Percentiles rank a stretch among this genome's conserved stretches.
These are phyloP conservation scores for Clinocottus analis DNA, from an alignment of 2,113 vertebrate species.

Conservation along the genomic window DNA sequence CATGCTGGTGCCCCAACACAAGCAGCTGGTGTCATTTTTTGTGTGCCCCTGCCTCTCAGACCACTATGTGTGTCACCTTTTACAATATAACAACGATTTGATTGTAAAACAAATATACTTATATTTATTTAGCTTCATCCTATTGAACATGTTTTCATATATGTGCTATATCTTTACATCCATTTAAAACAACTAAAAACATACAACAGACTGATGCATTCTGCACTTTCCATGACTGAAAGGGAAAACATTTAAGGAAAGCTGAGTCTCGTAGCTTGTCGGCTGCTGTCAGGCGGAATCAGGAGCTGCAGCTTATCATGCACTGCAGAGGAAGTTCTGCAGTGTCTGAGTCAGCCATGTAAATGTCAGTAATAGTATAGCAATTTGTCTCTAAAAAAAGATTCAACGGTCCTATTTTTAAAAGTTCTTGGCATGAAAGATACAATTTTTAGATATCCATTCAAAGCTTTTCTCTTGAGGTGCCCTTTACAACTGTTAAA, in stretches of 20 bases:
- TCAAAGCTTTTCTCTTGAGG: conserved; percentile 20
- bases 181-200: conserved; percentile 17
- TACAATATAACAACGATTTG: neutral
- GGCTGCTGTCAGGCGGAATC: conserved; percentile 68
- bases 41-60: no score
- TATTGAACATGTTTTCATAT: neutral
- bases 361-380: conserved; percentile 49
- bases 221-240: conserved; percentile 29
- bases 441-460: conserved; percentile 32
- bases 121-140: neutral
- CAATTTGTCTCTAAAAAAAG: conserved; percentile 22
- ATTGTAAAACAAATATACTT: neutral
- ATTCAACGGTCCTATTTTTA: conserved; percentile 28
- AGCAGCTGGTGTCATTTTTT: no score
- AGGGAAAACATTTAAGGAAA: conserved; percentile 53
- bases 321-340: conserved; percentile 61
- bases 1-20: no score
- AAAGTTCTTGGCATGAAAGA: conserved; percentile 7
- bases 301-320: conserved; percentile 58
- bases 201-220: conserved; percentile 24
- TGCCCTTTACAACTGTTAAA: neutral
- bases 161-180: neutral
- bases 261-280: conserved; percentile 63
- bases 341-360: conserved; percentile 56
- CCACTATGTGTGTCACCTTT: neutral